Percentiles rank a stretch among this genome's conserved stretches.
Conservation (phyloP, 2,113 vertebrate genomes). For the Otis tarda region DNA sequence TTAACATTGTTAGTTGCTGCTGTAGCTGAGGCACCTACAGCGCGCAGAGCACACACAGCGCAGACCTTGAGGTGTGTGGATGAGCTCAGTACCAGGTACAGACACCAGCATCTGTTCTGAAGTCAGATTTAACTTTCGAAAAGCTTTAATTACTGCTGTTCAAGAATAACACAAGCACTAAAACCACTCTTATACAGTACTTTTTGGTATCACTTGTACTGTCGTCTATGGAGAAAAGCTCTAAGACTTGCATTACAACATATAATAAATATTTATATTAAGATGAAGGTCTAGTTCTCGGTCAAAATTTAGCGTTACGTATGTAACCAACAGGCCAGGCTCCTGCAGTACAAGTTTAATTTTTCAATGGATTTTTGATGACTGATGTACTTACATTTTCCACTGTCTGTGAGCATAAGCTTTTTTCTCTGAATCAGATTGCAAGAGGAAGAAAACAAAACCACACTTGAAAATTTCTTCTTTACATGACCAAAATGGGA, state of each 20-base stretch:
- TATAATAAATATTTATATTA: neutral
- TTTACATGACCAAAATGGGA: neutral
- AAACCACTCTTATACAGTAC: neutral
- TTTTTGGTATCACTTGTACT: neutral
- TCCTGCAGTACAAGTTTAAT: neutral
- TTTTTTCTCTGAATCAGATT: neutral
- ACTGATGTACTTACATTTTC: accelerated
- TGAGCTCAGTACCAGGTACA: neutral
- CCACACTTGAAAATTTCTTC: neutral
- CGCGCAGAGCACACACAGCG: accelerated
- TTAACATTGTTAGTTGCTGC: accelerated
- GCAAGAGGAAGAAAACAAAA: neutral
- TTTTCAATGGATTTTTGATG: neutral
- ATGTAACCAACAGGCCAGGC: neutral
- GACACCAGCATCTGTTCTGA: neutral
- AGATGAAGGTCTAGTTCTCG: neutral
- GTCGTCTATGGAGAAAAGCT: neutral
- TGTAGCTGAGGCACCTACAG: neutral
- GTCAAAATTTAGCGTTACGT: neutral
- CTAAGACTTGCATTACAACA: neutral
- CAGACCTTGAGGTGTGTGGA: neutral
- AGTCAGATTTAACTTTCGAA: neutral
- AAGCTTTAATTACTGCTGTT: neutral
- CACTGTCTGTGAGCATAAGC: neutral
- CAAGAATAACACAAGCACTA: neutral